A percentile compares a stretch with the other conserved stretches of the same genome.
phyloP scores from a whole-genome alignment of 2,888 invertebrate genomes.

The Hetaerina titia region DNA sequence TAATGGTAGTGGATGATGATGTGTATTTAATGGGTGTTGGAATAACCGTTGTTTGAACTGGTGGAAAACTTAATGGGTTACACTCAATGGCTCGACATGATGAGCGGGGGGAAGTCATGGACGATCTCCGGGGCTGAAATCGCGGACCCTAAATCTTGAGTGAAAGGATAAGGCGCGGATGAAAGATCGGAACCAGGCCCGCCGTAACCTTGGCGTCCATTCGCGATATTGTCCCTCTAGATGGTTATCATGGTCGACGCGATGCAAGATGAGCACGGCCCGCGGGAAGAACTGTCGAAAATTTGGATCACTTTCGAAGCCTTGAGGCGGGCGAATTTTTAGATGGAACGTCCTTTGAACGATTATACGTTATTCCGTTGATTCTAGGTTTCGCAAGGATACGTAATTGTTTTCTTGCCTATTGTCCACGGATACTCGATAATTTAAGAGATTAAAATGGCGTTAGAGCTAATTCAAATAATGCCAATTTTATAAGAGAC shows the following conservation, averaged over 20 bases:
- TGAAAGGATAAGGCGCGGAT: not conserved
- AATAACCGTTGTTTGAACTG: not conserved
- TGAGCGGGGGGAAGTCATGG: constrained; percentile 12
- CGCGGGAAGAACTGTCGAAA: not conserved
- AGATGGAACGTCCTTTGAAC: no score
- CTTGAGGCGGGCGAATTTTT: no score
- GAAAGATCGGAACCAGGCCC: not conserved
- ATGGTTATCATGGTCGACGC: not conserved
- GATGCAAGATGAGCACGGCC: no score
- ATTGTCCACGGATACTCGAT: no score
- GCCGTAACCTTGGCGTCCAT: not conserved
- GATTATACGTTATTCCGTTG: no score
- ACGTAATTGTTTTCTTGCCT: no score
- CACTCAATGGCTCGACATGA: not conserved
- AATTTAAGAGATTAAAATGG: no score
- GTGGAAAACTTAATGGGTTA: not conserved
- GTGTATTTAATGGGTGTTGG: not conserved
- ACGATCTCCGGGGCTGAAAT: not conserved
- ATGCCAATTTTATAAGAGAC: no score
- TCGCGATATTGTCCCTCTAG: not conserved
- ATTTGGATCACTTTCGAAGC: not conserved
- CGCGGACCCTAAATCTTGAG: not conserved
- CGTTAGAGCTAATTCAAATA: no score
- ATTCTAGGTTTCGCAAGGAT: no score
- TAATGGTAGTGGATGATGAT: not conserved